Percentiles rank a stretch among this genome's conserved stretches.
Conservation (phyloP, 2,797 vertebrate genomes). For the Dipus sagitta region DNA sequence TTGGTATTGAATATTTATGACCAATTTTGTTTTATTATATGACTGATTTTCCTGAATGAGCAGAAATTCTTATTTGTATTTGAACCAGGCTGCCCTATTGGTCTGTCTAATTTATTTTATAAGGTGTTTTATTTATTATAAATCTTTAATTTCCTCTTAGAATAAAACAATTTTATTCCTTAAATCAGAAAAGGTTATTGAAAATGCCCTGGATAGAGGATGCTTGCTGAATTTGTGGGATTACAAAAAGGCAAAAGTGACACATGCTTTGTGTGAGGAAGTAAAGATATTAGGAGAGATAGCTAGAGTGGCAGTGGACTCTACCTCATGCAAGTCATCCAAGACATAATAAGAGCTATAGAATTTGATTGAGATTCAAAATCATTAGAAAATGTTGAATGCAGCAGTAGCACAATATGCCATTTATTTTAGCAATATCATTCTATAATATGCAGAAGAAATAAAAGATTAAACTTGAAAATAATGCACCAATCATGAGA, state of each 20-base stretch:
- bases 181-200: background rate
- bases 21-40: background rate
- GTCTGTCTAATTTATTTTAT: background rate
- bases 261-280: background rate
- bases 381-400: background rate
- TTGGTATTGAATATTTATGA: background rate
- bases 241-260: background rate
- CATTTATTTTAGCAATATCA: background rate
- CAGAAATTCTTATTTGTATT: background rate
- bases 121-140: background rate
- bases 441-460: background rate
- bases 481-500: background rate
- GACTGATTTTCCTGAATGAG: background rate
- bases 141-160: background rate
- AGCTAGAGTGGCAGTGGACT: background rate
- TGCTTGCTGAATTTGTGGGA: background rate
- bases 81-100: background rate
- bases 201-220: background rate
- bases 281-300: background rate
- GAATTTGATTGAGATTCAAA: conserved; percentile 14
- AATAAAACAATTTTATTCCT: background rate
- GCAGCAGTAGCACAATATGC: background rate
- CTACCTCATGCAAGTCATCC: background rate
- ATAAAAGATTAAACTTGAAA: background rate
- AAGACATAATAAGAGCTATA: background rate